Evolutionary conservation across 2,113 vertebrate species (phyloP).

Genomic region (Crotalus viridis): DNA sequence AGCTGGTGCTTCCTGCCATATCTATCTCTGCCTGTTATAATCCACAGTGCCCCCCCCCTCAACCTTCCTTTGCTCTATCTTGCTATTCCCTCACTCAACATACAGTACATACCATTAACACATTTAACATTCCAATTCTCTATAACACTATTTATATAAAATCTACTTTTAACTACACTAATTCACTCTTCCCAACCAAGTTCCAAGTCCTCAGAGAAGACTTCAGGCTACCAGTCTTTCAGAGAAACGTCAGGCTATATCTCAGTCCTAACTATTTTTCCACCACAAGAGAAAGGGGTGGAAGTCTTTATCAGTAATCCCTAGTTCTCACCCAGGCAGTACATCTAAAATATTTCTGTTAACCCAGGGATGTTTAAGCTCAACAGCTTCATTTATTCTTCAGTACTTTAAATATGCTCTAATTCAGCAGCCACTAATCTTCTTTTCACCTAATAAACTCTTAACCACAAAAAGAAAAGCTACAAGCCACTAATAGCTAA

Average conservation of each 20-base stretch:
- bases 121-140: not conserved
- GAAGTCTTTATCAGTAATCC: not conserved
- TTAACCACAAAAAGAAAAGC: not conserved
- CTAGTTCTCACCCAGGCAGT: not conserved
- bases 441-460: not conserved
- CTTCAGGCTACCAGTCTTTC: not conserved
- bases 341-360: not conserved
- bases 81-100: not conserved
- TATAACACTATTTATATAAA: not conserved
- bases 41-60: not conserved
- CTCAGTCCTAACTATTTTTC: not conserved
- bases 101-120: not conserved
- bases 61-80: not conserved
- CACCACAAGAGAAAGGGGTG: not conserved
- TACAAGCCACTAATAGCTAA: not conserved
- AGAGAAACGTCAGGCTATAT: not conserved
- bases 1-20: not conserved
- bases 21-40: not conserved
- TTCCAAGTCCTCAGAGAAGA: not conserved
- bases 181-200: not conserved
- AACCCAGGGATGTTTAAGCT: not conserved
- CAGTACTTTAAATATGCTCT: not conserved
- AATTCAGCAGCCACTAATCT: not conserved
- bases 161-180: not conserved
- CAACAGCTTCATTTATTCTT: not conserved